Evolutionary conservation across 2,888 invertebrate species (phyloP).

Genomic region (Hypsopygia costalis): DNA sequence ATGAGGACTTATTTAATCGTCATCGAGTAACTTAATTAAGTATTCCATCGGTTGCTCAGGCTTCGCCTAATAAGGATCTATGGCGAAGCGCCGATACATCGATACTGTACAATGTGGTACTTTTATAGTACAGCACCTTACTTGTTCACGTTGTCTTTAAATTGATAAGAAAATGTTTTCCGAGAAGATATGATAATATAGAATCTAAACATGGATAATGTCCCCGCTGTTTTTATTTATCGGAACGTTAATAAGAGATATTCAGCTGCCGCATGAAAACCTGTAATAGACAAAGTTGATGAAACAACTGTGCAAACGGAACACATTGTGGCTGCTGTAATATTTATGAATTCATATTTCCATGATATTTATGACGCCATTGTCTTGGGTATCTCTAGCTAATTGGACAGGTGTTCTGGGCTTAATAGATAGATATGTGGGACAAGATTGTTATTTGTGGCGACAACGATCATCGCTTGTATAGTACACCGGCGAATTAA

Average conservation of each 20-base stretch:
- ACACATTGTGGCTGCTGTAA: constrained; percentile 11
- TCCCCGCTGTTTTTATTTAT: constrained; percentile 7
- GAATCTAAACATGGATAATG: constrained; percentile 9
- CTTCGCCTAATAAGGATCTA: constrained; percentile 47
- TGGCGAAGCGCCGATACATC: constrained; percentile 41
- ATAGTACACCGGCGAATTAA: constrained; percentile 26
- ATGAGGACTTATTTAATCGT: constrained; percentile 43
- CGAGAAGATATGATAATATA: constrained; percentile 17
- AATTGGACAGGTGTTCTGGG: constrained; percentile 44
- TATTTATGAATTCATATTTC: constrained; percentile 20
- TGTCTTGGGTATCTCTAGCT: constrained; percentile 30
- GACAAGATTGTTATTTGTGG: constrained; percentile 59
- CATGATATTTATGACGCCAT: constrained; percentile 23
- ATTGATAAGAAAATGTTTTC: constrained; percentile 26
- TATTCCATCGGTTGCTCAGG: constrained; percentile 46
- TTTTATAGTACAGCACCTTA: constrained; percentile 35
- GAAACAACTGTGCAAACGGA: constrained; percentile 16
- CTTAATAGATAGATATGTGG: constrained; percentile 55
- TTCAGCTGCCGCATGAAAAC: constrained; percentile 6
- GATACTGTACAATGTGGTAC: constrained; percentile 18
- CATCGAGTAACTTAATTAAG: constrained; percentile 43
- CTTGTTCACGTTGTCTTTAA: constrained; percentile 26
- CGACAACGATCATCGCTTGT: constrained; percentile 36
- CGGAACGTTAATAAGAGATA: constrained; percentile 10
- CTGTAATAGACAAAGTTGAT: constrained; percentile 8